Conservation (phyloP, 2,888 invertebrate species). For the Hartigia nigra region DNA sequence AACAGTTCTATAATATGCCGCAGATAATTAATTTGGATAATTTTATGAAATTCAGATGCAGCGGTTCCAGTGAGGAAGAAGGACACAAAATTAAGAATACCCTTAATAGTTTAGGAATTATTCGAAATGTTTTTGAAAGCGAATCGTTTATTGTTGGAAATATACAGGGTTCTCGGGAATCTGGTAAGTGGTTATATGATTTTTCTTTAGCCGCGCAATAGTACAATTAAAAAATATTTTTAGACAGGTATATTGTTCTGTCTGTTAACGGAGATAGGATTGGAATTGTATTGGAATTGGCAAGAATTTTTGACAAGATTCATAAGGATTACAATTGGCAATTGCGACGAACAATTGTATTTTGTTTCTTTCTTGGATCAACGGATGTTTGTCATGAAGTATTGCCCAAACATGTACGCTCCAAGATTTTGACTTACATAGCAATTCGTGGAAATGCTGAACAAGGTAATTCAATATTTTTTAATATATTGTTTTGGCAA, state of each 20-base stretch:
- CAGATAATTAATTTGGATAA: background rate
- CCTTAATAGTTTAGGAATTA: slow-evolving; percentile 30
- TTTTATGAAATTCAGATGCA: background rate
- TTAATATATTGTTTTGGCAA: background rate
- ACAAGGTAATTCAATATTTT: slow-evolving; percentile 38
- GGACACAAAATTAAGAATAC: slow-evolving; percentile 31
- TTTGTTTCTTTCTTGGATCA: slow-evolving; percentile 50
- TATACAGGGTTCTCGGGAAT: slow-evolving; percentile 42
- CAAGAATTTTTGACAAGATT: slow-evolving; percentile 45
- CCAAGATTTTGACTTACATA: slow-evolving; percentile 51
- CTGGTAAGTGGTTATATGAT: slow-evolving; percentile 33
- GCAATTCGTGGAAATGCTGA: slow-evolving; percentile 45
- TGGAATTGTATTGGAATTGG: slow-evolving; percentile 45
- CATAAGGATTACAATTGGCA: slow-evolving; percentile 45
- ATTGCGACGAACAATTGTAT: slow-evolving; percentile 53
- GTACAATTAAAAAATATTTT: slow-evolving; percentile 16
- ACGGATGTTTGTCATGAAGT: slow-evolving; percentile 43
- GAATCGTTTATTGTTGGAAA: slow-evolving; percentile 41
- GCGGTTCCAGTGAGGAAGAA: slow-evolving; percentile 17
- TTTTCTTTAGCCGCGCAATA: background rate
- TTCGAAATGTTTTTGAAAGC: slow-evolving; percentile 37
- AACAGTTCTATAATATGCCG: background rate
- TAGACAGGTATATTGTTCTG: slow-evolving; percentile 58
- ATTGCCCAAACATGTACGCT: slow-evolving; percentile 39
- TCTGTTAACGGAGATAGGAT: slow-evolving; percentile 51